Evolutionary conservation across 2,888 invertebrate genomes (phyloP), one percentile per base, ranked within the genome.

Genomic region (Pterostichus niger): DNA sequence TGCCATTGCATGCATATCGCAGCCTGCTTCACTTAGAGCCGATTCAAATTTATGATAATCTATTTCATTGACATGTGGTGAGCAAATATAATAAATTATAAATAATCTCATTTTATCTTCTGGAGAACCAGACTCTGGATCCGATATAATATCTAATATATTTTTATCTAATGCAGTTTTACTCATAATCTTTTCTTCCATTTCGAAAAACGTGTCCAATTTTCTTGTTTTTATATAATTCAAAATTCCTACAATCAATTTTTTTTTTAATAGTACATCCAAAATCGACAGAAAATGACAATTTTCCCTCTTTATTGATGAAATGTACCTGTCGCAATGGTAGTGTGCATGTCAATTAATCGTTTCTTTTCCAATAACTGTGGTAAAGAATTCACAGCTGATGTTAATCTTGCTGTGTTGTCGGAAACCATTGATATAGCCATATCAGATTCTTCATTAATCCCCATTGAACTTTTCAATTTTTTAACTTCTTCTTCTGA

Each of bases 311-410:
- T 33, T 61, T 10, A 33, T 6, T 61, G 40, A 49, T 24, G 9
- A 17, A 17, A 80, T 78, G 86, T 88, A 94, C 95, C 94, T 90
- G 99, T 99, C 2, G 99, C 99, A 85, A 99, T 96, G 85, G 98
- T 99, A 31, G 98, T 99, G 89, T 99, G 99, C 96, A 99, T 97
- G 88, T 99, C 99, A 86, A 99, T 98, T 11, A 99, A 93, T 52
- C 98, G 93, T 89, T 99, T 99, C 92, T 97, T 98, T 90, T 99
- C 99, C 90, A 99, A 93, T 33, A 99, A 92, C 88, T 99, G 98
- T 0, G 99, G 99, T 86, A 99, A 91, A 0, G 98, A 98, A 89
- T 97, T 96, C 7, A 99, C 98, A 24, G 99, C 99, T 84, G 95
- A 97, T 0, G 99, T 99, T 24, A 99, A 93, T 86, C 96, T 94